phyloP scores from a whole-genome alignment of 2,113 vertebrate genomes.

The Paratilapia polleni region DNA sequence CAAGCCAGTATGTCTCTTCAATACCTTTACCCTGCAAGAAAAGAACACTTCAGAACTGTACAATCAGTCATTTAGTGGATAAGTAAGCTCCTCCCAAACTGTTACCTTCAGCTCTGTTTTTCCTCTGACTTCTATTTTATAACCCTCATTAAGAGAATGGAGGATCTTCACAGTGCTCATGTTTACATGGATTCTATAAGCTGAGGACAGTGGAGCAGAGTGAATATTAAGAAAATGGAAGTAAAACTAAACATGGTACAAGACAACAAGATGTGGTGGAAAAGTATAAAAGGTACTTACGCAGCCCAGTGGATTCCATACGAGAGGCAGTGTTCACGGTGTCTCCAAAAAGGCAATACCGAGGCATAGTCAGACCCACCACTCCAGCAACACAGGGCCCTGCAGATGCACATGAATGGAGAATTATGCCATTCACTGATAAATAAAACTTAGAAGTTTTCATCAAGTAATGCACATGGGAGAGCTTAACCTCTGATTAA shows the following conservation, averaged over 20 bases:
- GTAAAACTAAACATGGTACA: not conserved
- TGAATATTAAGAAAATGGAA: not conserved
- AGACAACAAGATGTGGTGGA: not conserved
- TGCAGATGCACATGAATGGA: constrained; percentile 46
- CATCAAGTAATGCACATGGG: not conserved
- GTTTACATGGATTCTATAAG: constrained; percentile 93
- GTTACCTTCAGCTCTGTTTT: constrained; percentile 92
- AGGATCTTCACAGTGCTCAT: constrained; percentile 89
- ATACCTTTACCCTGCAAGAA: constrained; percentile 88
- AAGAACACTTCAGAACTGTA: not conserved
- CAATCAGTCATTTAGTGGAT: not conserved
- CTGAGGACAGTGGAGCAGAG: constrained; percentile 69
- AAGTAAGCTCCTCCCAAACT: not conserved
- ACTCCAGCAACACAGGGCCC: constrained; percentile 90
- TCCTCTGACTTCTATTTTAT: constrained; percentile 87
- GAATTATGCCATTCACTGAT: not conserved
- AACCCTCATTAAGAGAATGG: constrained; percentile 85
- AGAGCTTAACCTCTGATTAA: too few relatives aligned
- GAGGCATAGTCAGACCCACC: constrained; percentile 92
- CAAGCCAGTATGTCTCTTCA: constrained; percentile 93
- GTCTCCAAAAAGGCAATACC: constrained; percentile 95
- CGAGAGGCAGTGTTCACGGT: constrained; percentile 91
- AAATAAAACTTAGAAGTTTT: not conserved
- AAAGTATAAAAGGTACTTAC: constrained; percentile 74
- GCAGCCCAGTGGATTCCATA: constrained; percentile 93